Conservation (phyloP, 2,113 vertebrate genomes). For the Notechis scutatus region DNA sequence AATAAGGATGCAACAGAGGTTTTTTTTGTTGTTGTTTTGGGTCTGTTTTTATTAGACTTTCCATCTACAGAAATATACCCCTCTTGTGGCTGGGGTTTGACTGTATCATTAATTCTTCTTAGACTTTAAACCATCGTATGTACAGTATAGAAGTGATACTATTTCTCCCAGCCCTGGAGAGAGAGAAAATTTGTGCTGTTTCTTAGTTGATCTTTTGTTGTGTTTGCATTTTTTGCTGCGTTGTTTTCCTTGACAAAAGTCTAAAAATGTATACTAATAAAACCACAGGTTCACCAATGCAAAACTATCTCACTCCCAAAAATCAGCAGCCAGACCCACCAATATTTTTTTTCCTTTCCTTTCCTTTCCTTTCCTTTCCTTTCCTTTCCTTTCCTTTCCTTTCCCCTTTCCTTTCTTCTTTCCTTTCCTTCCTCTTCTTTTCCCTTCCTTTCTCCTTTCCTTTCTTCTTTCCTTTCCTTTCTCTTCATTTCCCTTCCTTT, state of each 20-base stretch:
- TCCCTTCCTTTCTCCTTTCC: background rate
- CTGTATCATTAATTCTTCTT: no score
- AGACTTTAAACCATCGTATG: background rate
- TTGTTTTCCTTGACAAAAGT: background rate
- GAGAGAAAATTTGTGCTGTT: slow-evolving; percentile 1
- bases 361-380: background rate
- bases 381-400: background rate
- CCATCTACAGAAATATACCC: slow-evolving; percentile 55
- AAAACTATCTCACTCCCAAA: background rate
- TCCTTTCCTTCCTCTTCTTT: no score
- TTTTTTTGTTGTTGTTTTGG: slow-evolving; percentile 10
- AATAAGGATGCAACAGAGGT: slow-evolving; percentile 20
- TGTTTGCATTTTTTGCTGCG: background rate
- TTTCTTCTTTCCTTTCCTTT: background rate
- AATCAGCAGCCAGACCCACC: background rate
- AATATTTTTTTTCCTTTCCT: background rate
- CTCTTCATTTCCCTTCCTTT: background rate
- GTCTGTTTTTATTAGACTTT: slow-evolving; percentile 50
- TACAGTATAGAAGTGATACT: background rate
- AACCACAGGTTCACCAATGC: background rate
- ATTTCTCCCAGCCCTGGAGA: background rate
- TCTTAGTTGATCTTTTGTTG: background rate
- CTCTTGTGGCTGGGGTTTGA: background rate
- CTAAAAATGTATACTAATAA: background rate
- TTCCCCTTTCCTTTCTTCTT: background rate